These are phyloP conservation scores for Kryphioiulus occultus DNA, from an alignment of 2,888 invertebrate species.

Conservation along the genomic window DNA sequence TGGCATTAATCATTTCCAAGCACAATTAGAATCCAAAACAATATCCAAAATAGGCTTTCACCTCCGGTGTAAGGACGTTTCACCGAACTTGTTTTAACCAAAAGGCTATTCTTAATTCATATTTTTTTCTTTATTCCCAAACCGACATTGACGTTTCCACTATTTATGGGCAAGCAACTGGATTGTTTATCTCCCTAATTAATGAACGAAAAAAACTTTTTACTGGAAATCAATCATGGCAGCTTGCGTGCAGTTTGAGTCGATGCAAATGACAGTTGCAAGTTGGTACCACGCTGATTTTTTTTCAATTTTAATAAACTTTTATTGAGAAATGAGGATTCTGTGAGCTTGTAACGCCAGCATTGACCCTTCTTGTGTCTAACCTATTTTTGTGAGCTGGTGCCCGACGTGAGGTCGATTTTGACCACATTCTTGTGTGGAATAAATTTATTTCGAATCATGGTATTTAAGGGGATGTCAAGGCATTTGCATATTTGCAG, in stretches of 20 bases:
- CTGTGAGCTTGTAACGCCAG: neutral
- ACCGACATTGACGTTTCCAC: neutral
- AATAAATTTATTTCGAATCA: neutral
- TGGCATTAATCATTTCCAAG: neutral
- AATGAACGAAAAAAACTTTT: neutral
- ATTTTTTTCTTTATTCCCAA: neutral
- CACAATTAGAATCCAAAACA: neutral
- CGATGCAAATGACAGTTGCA: neutral
- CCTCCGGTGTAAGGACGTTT: constrained; percentile 29
- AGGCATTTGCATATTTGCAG: neutral
- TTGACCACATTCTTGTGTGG: neutral
- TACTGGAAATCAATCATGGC: constrained; percentile 4
- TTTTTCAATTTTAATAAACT: constrained; percentile 1
- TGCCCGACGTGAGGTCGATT: neutral
- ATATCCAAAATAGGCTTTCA: neutral
- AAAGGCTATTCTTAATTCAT: neutral
- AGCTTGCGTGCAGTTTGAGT: neutral
- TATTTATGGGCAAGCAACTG: constrained; percentile 6
- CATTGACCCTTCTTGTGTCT: neutral
- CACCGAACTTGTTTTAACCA: neutral
- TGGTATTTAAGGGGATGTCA: neutral
- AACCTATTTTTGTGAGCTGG: neutral
- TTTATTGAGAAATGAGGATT: neutral
- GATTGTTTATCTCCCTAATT: constrained; percentile 17
- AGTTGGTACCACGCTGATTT: neutral